Evolutionary conservation across 2,888 invertebrate genomes (phyloP).

Genomic region (Automeris io): DNA sequence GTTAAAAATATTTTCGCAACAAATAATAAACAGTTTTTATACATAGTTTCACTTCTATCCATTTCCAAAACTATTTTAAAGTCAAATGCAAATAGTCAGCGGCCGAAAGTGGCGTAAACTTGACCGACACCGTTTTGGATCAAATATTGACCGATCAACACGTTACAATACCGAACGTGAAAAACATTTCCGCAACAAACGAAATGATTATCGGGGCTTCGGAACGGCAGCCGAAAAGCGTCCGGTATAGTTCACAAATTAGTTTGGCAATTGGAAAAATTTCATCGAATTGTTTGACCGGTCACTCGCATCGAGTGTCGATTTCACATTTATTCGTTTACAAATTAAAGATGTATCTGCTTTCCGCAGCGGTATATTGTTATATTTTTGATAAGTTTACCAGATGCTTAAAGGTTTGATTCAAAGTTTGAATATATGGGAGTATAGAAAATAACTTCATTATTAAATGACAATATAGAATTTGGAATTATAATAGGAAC

Average conservation of each 20-base stretch:
- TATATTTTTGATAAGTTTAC: too few species aligned
- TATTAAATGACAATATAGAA: too few species aligned
- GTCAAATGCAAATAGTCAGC: slow-evolving; percentile 43
- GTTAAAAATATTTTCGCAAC: too few species aligned
- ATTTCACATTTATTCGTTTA: slow-evolving; percentile 75
- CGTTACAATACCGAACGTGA: slow-evolving; percentile 53
- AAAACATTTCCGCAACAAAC: slow-evolving; percentile 51
- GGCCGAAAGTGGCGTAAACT: slow-evolving; percentile 32
- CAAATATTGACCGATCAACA: slow-evolving; percentile 73
- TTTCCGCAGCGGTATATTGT: background rate
- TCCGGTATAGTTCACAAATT: slow-evolving; percentile 65
- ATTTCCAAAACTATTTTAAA: too few species aligned
- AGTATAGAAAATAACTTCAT: too few species aligned
- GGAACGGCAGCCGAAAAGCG: slow-evolving; percentile 46
- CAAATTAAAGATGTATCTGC: slow-evolving; percentile 67
- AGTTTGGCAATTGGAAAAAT: slow-evolving; percentile 61
- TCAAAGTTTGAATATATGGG: too few species aligned
- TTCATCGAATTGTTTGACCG: slow-evolving; percentile 49
- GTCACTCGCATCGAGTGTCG: slow-evolving; percentile 49
- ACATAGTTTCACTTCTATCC: too few species aligned
- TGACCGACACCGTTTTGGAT: slow-evolving; percentile 23
- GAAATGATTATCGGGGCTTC: slow-evolving; percentile 50
- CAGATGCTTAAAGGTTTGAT: too few species aligned
- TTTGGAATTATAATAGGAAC: too few species aligned
- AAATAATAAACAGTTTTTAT: too few species aligned